Percentiles rank a stretch among this genome's conserved stretches.
Evolutionary conservation across 2,797 vertebrate species (phyloP).

Genomic region (Pseudocheirus occidentalis): DNA sequence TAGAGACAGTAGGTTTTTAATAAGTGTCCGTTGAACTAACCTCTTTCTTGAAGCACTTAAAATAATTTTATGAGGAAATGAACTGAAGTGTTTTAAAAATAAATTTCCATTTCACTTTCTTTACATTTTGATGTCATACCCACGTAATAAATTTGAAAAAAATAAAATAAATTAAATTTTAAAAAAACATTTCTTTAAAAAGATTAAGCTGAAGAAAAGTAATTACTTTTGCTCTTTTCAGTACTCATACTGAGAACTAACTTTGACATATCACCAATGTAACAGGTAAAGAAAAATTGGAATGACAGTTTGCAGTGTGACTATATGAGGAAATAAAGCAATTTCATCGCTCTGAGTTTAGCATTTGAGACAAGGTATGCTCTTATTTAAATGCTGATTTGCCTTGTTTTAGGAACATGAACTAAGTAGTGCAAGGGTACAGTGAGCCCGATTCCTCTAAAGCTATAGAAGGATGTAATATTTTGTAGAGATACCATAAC

Average conservation of each 20-base stretch:
- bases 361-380: not conserved
- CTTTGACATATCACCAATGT: not conserved
- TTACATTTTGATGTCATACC: not conserved
- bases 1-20: not conserved
- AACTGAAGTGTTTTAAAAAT: not conserved
- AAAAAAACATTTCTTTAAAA: not conserved
- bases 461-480: not conserved
- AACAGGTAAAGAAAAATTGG: not conserved
- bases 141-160: not conserved
- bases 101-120: not conserved
- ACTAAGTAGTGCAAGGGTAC: not conserved
- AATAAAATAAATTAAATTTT: not conserved
- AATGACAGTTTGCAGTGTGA: not conserved
- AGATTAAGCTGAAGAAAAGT: not conserved
- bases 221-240: not conserved
- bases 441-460: not conserved
- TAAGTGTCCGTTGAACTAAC: not conserved
- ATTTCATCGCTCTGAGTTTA: not conserved
- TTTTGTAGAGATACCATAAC: not conserved
- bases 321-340: not conserved
- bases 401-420: not conserved
- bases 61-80: not conserved
- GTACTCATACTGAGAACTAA: not conserved
- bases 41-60: not conserved
- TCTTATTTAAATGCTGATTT: not conserved